Conservation (phyloP, 2,113 vertebrate species). For the Ursus arctos region DNA sequence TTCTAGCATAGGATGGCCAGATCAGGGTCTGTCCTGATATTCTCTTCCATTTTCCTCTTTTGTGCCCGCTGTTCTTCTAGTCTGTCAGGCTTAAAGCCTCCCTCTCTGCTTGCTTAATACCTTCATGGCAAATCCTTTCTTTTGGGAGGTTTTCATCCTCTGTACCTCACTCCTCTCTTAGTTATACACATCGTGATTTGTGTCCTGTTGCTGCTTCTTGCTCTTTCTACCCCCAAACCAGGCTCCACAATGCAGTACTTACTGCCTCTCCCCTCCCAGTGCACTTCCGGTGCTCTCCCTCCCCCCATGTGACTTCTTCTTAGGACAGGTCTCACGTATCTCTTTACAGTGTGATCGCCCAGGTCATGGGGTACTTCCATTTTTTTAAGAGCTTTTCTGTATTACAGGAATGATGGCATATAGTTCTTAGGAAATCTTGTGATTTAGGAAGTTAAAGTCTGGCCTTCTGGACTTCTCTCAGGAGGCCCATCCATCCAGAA, state of each 20-base stretch:
- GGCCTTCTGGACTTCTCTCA: neutral
- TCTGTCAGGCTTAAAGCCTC: neutral
- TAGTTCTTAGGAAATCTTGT: neutral
- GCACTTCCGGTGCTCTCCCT: neutral
- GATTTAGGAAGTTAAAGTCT: neutral
- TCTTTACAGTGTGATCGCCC: neutral
- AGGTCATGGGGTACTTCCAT: neutral
- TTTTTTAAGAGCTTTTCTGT: neutral
- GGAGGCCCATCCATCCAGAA: neutral
- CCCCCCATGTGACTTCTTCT: rapidly evolving
- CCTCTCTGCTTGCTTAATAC: neutral
- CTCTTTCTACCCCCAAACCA: neutral
- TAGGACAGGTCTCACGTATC: neutral
- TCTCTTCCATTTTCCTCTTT: neutral
- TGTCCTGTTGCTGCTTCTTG: neutral
- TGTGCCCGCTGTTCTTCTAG: neutral
- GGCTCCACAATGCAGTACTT: no score
- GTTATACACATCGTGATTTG: neutral
- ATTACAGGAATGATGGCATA: neutral
- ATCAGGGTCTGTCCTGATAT: neutral
- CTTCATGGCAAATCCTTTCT: neutral
- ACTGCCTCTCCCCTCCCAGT: no score
- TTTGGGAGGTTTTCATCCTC: neutral
- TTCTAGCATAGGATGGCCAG: neutral
- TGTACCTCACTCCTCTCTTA: neutral